Conservation (phyloP, 2,113 vertebrate genomes). For the Rhabdornis inornatus region DNA sequence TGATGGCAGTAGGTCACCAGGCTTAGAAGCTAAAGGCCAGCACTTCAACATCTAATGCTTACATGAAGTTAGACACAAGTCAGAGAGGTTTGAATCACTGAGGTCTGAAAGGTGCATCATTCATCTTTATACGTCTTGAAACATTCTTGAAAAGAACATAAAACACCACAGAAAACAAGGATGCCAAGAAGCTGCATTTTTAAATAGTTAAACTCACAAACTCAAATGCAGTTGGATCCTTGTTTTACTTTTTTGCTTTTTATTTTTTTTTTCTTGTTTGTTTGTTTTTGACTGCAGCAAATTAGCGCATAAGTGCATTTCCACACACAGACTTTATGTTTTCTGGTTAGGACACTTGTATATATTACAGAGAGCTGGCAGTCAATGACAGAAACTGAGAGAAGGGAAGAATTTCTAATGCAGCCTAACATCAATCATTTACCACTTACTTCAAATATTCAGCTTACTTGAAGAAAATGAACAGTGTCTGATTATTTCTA, state of each 20-base stretch:
- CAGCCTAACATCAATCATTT: neutral
- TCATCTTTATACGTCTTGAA: neutral
- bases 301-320: neutral
- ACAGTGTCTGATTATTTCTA: neutral
- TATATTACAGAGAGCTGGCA: neutral
- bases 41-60: neutral
- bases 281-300: neutral
- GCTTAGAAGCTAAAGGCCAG: neutral
- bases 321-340: neutral
- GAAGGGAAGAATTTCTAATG: neutral
- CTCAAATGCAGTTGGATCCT: accelerated
- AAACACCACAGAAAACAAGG: neutral
- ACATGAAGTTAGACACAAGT: neutral
- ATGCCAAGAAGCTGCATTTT: neutral
- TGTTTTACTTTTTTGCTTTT: neutral
- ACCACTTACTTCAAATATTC: slow-evolving; percentile 5
- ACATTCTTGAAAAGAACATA: neutral
- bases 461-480: neutral
- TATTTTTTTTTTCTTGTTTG: accelerated
- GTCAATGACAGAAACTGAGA: neutral
- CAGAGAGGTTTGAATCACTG: neutral
- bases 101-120: neutral
- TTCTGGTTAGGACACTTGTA: neutral
- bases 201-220: neutral
- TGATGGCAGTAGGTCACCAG: neutral